Evolutionary conservation across 2,797 vertebrate species (phyloP).

Genomic region (Eremophila alpestris): DNA sequence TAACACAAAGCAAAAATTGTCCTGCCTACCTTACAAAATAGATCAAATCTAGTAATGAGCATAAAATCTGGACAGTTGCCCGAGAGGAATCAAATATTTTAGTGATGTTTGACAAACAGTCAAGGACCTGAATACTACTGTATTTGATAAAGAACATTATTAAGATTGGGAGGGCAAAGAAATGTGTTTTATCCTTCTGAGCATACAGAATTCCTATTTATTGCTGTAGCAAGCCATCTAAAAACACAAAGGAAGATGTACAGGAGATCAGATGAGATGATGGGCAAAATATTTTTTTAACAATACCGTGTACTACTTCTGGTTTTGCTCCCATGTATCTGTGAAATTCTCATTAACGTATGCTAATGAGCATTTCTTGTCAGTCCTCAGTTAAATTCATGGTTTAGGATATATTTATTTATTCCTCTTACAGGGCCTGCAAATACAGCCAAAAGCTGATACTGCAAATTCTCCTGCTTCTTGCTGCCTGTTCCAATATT

Average conservation of each 20-base stretch:
- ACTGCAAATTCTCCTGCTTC: not conserved
- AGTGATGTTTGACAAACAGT: not conserved
- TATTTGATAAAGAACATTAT: not conserved
- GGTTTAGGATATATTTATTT: not conserved
- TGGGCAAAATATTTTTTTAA: not conserved
- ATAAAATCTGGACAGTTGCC: not conserved
- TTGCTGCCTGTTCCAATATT: not conserved
- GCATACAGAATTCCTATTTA: not conserved
- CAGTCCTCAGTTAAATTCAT: not conserved
- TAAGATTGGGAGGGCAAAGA: not conserved
- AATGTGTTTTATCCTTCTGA: not conserved
- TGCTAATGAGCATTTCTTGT: not conserved
- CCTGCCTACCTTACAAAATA: not conserved
- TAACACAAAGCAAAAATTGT: not conserved
- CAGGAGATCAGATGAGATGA: not conserved
- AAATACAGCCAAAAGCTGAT: not conserved
- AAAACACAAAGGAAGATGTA: not conserved
- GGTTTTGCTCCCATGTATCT: not conserved
- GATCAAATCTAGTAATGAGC: not conserved
- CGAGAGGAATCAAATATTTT: not conserved
- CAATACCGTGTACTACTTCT: rapidly evolving
- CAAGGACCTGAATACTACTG: not conserved
- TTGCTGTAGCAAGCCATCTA: not conserved
- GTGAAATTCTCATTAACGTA: not conserved
- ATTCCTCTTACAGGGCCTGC: not conserved